Evolutionary conservation across 2,888 invertebrate species (phyloP).

Genomic region (Andricus quercusramuli): DNA sequence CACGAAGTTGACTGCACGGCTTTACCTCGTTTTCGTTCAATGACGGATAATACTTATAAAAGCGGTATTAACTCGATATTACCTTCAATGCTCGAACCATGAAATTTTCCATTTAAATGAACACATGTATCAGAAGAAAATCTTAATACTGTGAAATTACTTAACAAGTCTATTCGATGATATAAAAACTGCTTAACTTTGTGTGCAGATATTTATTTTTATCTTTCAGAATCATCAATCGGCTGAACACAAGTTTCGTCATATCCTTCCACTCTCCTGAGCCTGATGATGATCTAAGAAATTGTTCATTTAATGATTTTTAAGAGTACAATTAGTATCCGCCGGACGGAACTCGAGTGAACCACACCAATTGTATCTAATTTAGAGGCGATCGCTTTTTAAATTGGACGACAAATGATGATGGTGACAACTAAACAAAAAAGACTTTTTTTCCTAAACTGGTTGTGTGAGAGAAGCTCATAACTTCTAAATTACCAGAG

Average conservation of each 20-base stretch:
- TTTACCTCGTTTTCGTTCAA: constrained; percentile 37
- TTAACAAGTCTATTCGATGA: background rate
- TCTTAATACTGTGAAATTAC: background rate
- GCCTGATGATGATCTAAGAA: no score
- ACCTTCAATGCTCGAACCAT: background rate
- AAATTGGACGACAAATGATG: background rate
- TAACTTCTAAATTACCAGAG: background rate
- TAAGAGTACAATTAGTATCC: no score
- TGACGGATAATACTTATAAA: constrained; percentile 17
- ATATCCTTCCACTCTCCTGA: no score
- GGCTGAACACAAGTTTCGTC: no score
- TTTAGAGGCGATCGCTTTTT: background rate
- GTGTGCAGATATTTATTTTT: background rate
- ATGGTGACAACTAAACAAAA: background rate
- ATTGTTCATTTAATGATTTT: no score
- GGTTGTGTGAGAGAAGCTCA: background rate
- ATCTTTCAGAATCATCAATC: background rate
- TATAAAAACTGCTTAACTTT: background rate
- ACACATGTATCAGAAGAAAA: background rate
- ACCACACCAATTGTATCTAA: background rate
- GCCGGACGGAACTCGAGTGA: no score
- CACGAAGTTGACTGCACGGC: constrained; percentile 22
- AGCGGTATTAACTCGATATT: constrained; percentile 33
- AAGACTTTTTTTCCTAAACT: background rate
- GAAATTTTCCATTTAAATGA: background rate